Conservation (phyloP, 92 coral and sea anemone species). For the Zoanthus sociatus region DNA sequence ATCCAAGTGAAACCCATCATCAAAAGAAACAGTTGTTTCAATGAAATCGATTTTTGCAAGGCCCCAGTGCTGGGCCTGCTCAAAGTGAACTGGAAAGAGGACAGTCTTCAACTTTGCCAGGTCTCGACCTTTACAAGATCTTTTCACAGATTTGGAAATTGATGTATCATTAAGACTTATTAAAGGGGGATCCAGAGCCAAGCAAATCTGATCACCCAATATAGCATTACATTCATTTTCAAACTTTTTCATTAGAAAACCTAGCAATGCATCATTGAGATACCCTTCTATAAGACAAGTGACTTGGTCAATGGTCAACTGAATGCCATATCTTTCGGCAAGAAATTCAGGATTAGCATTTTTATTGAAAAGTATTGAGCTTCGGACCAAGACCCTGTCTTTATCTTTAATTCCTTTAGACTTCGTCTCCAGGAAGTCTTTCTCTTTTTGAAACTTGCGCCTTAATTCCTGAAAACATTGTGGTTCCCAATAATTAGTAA, state of each 20-base stretch:
- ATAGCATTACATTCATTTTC: conserved; percentile 31
- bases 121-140: conserved; percentile 17
- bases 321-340: conserved; percentile 39
- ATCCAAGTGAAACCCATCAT: conserved; percentile 15
- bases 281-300: conserved; percentile 39
- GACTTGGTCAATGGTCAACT: conserved; percentile 46
- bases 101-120: conserved; percentile 31
- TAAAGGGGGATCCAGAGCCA: conserved; percentile 38
- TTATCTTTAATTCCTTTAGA: conserved; percentile 29
- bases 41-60: conserved; percentile 45
- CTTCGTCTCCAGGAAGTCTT: conserved; percentile 29
- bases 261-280: conserved; percentile 24
- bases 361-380: conserved; percentile 20
- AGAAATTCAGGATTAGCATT: conserved; percentile 10
- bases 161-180: background rate
- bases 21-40: conserved; percentile 9
- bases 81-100: conserved; percentile 28
- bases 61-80: conserved; percentile 40
- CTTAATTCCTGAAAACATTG: conserved; percentile 37
- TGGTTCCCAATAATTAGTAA: background rate
- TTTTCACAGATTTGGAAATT: conserved; percentile 24
- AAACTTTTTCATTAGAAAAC: conserved; percentile 40
- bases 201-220: conserved; percentile 3
- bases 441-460: conserved; percentile 20
- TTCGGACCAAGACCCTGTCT: conserved; percentile 8